Evolutionary conservation across 1,140 invertebrate species (phyloP).

Genomic region (Dendrolimus kikuchii): DNA sequence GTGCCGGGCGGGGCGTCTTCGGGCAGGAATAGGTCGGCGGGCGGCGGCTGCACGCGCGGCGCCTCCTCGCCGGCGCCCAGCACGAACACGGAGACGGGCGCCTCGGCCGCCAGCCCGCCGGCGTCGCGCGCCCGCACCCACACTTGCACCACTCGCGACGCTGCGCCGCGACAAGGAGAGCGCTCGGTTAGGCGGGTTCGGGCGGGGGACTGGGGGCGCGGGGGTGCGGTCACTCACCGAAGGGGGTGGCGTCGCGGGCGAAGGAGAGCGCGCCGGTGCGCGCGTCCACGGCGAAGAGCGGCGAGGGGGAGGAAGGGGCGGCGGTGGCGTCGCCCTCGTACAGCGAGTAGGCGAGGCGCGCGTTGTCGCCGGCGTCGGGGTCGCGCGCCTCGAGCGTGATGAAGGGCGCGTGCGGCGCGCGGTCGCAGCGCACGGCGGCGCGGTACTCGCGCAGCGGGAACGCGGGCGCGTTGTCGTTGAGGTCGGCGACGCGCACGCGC

Average conservation of each 20-base stretch:
- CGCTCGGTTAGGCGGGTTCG: too few species aligned
- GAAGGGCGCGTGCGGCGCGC: slow-evolving; percentile 78
- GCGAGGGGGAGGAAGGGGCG: too few species aligned
- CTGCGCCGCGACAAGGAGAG: slow-evolving; percentile 66
- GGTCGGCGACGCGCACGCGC: slow-evolving; percentile 84
- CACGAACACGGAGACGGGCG: slow-evolving; percentile 84
- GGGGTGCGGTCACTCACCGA: slow-evolving; percentile 49
- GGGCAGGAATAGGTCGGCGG: slow-evolving; percentile 84
- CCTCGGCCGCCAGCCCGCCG: slow-evolving; percentile 80
- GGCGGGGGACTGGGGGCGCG: background rate
- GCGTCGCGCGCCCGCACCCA: slow-evolving; percentile 90
- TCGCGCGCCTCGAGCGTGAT: slow-evolving; percentile 72
- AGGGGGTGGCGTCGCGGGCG: slow-evolving; percentile 72
- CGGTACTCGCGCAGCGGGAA: slow-evolving; percentile 89
- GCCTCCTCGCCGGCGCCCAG: slow-evolving; percentile 79
- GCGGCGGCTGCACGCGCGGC: slow-evolving; percentile 81
- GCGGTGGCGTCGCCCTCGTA: slow-evolving; percentile 76
- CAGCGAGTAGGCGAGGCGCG: slow-evolving; percentile 81
- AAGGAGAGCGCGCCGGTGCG: slow-evolving; percentile 80
- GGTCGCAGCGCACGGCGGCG: slow-evolving; percentile 79
- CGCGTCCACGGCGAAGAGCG: slow-evolving; percentile 78
- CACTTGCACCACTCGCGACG: slow-evolving; percentile 88
- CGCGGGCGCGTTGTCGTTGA: slow-evolving; percentile 90
- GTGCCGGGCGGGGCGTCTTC: slow-evolving; percentile 77
- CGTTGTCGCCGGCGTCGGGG: slow-evolving; percentile 79